These are phyloP conservation scores for Rhinichthys osculus DNA, from an alignment of 2,797 vertebrate species.

Conservation along the genomic window DNA sequence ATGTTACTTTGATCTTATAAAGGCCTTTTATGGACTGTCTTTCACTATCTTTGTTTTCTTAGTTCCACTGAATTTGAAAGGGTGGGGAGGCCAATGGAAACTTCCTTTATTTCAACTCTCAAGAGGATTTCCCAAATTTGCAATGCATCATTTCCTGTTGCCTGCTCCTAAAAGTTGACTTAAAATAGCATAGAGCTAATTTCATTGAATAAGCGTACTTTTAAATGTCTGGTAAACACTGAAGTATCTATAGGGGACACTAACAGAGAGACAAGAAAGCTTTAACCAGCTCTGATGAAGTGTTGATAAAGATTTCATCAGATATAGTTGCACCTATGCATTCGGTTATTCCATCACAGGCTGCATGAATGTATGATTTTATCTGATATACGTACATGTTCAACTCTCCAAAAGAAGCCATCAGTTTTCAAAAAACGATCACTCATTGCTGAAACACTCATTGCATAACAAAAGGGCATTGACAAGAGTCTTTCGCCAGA, in stretches of 20 bases:
- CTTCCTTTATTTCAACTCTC: conserved; percentile 49
- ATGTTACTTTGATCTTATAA: conserved; percentile 7
- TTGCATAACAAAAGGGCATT: background rate
- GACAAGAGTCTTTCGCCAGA: background rate
- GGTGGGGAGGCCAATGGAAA: conserved; percentile 49
- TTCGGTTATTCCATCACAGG: background rate
- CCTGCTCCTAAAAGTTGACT: conserved; percentile 21
- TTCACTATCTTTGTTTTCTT: background rate
- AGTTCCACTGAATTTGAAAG: conserved; percentile 24
- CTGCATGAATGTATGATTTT: background rate
- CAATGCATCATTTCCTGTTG: conserved; percentile 50
- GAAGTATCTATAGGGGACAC: background rate
- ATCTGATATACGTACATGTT: background rate
- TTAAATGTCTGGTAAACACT: background rate
- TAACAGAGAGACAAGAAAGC: background rate
- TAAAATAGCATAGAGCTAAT: conserved; percentile 25
- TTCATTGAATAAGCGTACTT: background rate
- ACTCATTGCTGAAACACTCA: background rate
- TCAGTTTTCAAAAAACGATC: background rate
- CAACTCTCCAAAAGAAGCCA: background rate
- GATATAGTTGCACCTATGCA: background rate
- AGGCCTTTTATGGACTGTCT: background rate
- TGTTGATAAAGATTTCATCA: background rate
- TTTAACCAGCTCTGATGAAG: background rate
- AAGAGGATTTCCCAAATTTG: conserved; percentile 54